A percentile compares a stretch with the other conserved stretches of the same genome.
Conservation (phyloP, 1,140 invertebrate species). For the Aphidius ervi region DNA sequence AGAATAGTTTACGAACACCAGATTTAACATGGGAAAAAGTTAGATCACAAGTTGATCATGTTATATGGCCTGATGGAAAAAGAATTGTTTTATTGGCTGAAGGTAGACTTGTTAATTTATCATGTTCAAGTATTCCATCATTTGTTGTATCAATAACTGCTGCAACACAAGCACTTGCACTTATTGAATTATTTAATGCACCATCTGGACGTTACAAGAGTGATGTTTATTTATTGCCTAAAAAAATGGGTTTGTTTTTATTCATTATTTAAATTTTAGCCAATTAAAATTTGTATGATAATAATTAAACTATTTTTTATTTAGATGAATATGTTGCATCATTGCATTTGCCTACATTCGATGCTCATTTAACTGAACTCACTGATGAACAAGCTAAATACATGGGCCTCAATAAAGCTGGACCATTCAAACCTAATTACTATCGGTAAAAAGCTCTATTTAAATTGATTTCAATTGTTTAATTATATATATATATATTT, state of each 20-base stretch:
- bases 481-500: too few relatives aligned
- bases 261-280: slow-evolving; percentile 19
- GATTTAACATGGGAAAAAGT: slow-evolving; percentile 97
- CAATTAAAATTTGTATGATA: slow-evolving; percentile 8
- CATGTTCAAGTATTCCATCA: slow-evolving; percentile 94
- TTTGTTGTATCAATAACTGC: slow-evolving; percentile 96
- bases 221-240: slow-evolving; percentile 95
- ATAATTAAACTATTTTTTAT: slow-evolving; percentile 37
- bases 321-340: slow-evolving; percentile 95
- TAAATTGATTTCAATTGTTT: background rate
- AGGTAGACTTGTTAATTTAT: slow-evolving; percentile 91
- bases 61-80: slow-evolving; percentile 93
- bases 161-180: slow-evolving; percentile 88
- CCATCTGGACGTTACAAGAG: slow-evolving; percentile 87
- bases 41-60: slow-evolving; percentile 93
- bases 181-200: slow-evolving; percentile 96
- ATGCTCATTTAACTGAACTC: slow-evolving; percentile 93
- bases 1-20: slow-evolving; percentile 88
- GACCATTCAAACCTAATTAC: slow-evolving; percentile 97
- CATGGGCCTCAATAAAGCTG: slow-evolving; percentile 93
- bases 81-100: slow-evolving; percentile 89
- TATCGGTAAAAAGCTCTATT: slow-evolving; percentile 68
- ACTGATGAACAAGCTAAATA: slow-evolving; percentile 97
- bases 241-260: slow-evolving; percentile 85
- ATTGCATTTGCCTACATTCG: slow-evolving; percentile 92